A percentile compares a stretch with the other conserved stretches of the same genome.
phyloP scores from a whole-genome alignment of 37 sponge, comb jelly and placozoan species.

The Ianthella basta region DNA sequence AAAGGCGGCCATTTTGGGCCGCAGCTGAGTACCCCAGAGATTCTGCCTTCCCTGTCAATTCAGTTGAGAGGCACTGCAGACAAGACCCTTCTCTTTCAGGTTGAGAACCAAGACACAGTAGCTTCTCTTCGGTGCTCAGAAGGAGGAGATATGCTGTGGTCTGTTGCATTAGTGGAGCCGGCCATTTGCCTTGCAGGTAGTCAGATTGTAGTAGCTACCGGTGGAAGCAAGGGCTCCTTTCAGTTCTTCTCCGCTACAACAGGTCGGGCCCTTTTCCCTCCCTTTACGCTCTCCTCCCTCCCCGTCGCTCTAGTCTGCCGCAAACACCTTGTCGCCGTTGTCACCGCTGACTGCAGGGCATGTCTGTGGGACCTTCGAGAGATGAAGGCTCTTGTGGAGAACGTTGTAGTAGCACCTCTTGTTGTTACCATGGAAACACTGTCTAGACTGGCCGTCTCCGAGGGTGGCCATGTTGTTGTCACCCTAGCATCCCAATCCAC shows the following conservation, averaged over 20 bases:
- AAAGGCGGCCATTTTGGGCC: not conserved
- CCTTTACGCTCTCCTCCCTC: constrained; percentile 30
- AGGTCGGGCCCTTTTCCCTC: constrained; percentile 46
- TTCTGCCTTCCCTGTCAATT: constrained; percentile 26
- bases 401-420: constrained; percentile 37
- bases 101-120: constrained; percentile 15
- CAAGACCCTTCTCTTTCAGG: not conserved
- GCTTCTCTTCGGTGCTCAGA: constrained; percentile 29
- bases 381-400: constrained; percentile 9
- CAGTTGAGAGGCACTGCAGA: not conserved
- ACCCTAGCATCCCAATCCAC: not conserved
- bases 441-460: constrained; percentile 24
- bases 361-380: constrained; percentile 53
- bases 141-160: constrained; percentile 44
- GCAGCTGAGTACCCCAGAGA: constrained; percentile 19
- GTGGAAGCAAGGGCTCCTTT: constrained; percentile 48
- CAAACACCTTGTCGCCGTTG: constrained; percentile 25
- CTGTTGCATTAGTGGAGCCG: constrained; percentile 15
- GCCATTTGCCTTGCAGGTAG: constrained; percentile 49
- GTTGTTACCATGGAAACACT: not conserved
- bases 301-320: constrained; percentile 29
- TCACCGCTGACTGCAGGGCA: constrained; percentile 25
- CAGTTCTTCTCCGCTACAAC: constrained; percentile 47
- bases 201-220: constrained; percentile 40
- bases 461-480: constrained; percentile 52